phyloP scores from a whole-genome alignment of 2,797 vertebrate species.

The Fistularia tabacaria region DNA sequence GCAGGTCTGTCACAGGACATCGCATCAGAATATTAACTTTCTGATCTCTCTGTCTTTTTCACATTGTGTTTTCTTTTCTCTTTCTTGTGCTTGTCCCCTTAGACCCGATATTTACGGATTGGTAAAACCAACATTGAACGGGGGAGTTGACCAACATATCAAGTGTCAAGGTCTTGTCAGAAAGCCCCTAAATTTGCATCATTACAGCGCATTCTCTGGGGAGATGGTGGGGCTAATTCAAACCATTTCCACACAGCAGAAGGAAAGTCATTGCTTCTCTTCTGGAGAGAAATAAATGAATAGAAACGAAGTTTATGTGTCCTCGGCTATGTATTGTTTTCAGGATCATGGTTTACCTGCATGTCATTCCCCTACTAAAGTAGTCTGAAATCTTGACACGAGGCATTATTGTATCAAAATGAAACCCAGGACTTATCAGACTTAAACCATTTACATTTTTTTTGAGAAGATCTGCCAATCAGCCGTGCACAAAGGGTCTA shows the following conservation, averaged over 20 bases:
- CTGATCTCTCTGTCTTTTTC: slow-evolving; percentile 13
- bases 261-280: slow-evolving; percentile 38
- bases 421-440: slow-evolving; percentile 56
- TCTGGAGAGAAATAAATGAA: slow-evolving; percentile 34
- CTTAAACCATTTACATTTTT: slow-evolving; percentile 68
- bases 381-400: no score
- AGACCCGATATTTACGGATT: slow-evolving; percentile 67
- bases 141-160: slow-evolving; percentile 69
- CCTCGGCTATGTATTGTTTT: slow-evolving; percentile 27
- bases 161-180: slow-evolving; percentile 69
- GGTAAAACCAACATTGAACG: slow-evolving; percentile 65
- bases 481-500: slow-evolving; percentile 62
- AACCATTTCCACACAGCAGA: slow-evolving; percentile 59
- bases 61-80: slow-evolving; percentile 11
- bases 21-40: slow-evolving; percentile 8
- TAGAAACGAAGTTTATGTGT: slow-evolving; percentile 35
- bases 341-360: slow-evolving; percentile 21
- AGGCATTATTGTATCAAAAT: slow-evolving; percentile 35
- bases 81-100: slow-evolving; percentile 43
- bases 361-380: slow-evolving; percentile 24
- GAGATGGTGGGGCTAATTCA: slow-evolving; percentile 64
- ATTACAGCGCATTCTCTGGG: slow-evolving; percentile 57
- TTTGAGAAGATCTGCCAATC: slow-evolving; percentile 70
- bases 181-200: slow-evolving; percentile 69
- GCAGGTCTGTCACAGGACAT: slow-evolving; percentile 53